Base-by-base conservation (phyloP, 1,140 invertebrate species). In the Drosophila mauritiana region DNA sequence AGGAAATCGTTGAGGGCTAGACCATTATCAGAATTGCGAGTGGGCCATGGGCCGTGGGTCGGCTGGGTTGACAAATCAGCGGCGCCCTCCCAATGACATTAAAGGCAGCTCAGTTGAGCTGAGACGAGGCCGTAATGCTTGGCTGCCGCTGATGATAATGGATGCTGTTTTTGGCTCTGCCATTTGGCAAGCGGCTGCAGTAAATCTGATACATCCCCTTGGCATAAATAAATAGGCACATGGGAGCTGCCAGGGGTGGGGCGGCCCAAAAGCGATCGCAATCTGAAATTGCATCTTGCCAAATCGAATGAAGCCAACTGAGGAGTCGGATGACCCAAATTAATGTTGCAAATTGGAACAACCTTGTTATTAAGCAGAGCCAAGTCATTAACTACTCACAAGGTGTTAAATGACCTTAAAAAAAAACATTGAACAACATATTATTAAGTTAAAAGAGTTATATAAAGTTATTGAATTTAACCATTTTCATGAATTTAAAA, bases 21-120 rank as follows among this genome's bases (percentile, higher is more conserved):
- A 64, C 65, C 46, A 86, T 86, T 86, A 86, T 82, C 75, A 64
- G 57, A 39, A 42, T 37, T 20, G 36, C 22, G 36, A 22, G 36
- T 39, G 54, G 31, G 27, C 6, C 17, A n/a, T 43, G 42, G 42
- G 42, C 17, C 25, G 36, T 45, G 54, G 59, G 27, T 55, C 42
- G 31, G 51, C 52, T 56, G 70, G 69, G 75, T 80, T 88, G 83
- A 89, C 84, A 88, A 88, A 89, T 88, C 84, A 80, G 84, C 65
- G 68, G 40, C 79, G 83, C 68, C 73, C 62, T 65, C 57, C 72
- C 79, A 84, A 84, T 80, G 61, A 63, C 65, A 73, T 84, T 84
- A 84, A 73, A 67, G 62, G 27, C 75, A 79, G 65, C 52, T 31
- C 49, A 37, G 63, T 22, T 53, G 40, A 46, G 63, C 63, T 22